Base-by-base conservation (phyloP, 2,113 vertebrate species). In the Labeo rohita region DNA sequence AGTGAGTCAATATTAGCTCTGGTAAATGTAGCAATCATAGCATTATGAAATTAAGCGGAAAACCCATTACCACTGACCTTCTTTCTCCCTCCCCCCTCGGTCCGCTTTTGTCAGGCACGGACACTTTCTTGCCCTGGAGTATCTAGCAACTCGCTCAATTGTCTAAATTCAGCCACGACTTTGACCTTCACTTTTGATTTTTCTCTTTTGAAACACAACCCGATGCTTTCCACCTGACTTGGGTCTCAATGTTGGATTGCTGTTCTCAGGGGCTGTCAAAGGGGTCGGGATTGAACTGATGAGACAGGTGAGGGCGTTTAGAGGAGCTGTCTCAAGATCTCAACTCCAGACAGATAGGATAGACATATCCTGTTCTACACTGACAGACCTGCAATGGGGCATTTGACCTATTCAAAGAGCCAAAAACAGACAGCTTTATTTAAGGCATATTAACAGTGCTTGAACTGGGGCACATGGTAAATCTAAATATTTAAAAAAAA, bases 51-150 rank as follows among this genome's bases (percentile, higher is more conserved):
- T 92, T 89, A 93, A 28, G 88, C 89, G 89, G 91, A 90, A 88
- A 92, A 93, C 87, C 92, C 76, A 93, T 93, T 92, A 94, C 87
- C 47, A 88, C 89, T 93, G 92, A 94, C 92, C 92, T 93, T 94
- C 91, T 88, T 80, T 68, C 76, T 50, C 81, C 72, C 50, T 21
- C 70, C 82, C 63, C 28, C 28, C 11, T 65, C 8, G 34, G 76
- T 61, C n/a, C 23, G 15, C 66, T 65, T 82, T 59, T 43, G 65
- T 79, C 77, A 73, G 50, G 36, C 36, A 18, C 0, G 9, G 16
- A 18, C 52, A 49, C 34, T 78, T 65, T 78, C 65, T 23, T 43
- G 52, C 28, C 34, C 39, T n/a, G 39, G 18, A 39, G 63, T 70
- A 56, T 70, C 8, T 39, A 70, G 34, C 63, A n/a, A 39, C 28